Base-by-base conservation (phyloP, 2,797 vertebrate species). In the Nannoperca australis region DNA sequence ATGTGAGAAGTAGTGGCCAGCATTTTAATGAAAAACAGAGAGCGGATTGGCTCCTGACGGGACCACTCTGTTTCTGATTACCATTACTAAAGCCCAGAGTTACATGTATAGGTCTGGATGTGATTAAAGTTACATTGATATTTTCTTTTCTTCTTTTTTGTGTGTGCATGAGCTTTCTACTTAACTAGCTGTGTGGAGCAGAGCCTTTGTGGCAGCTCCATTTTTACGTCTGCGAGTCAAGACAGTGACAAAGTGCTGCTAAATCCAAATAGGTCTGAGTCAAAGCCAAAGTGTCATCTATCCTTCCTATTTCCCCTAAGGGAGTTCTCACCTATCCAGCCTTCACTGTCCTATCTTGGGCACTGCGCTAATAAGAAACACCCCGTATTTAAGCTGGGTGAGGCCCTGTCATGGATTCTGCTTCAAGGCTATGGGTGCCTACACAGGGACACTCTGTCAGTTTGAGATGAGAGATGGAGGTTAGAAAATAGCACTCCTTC, bases 1-100 rank as follows among this genome's bases (percentile, higher is more conserved):
- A 93, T 90, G 88, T 89, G 83, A 93, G 87, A 87, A 85, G 89
- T 36, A 87, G 88, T 90, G 88, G 90, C 88, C 91, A 88, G 93
- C 92, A 95, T 94, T 92, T 93, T 93, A 94, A 95, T 95, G 92
- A 93, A 94, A 93, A 90, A 78, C 91, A 92, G 92, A 86, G 83
- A 73, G 78, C 32, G 45, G 86, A 85, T 70, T 85, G 88, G 89
- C 85, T 93, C 87, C 90, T 93, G 85, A 85, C 65, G 85, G 86
- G 79, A 81, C 63, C 78, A 63, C 81, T 92, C 90, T 93, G 91
- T 87, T 93, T 93, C 90, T 92, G 85, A 93, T 94, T 92, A 94
- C 76, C 90, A 90, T 88, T 85, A 79, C 85, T 83, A 84, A 83
- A 54, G 78, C 82, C 83, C 83, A 65, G 47, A 87, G 74, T 83